phyloP scores from a whole-genome alignment of 2,797 vertebrate species.

The Anniella stebbinsi region DNA sequence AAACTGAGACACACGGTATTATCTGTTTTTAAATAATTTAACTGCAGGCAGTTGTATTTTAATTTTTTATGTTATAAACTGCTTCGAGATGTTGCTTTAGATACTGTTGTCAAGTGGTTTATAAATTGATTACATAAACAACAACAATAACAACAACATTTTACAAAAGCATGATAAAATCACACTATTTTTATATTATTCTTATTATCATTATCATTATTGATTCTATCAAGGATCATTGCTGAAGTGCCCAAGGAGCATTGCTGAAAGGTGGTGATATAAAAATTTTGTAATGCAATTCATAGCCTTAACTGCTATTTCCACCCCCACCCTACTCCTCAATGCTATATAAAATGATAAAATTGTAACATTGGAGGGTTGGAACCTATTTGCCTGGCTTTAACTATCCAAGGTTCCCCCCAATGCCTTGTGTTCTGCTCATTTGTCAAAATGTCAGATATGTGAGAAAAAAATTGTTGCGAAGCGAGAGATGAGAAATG shows the following conservation, averaged over 20 bases:
- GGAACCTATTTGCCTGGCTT: neutral
- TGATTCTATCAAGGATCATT: neutral
- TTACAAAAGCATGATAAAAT: too few species aligned
- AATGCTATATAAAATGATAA: neutral
- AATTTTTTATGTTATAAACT: neutral
- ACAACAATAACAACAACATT: too few species aligned
- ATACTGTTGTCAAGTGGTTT: too few species aligned
- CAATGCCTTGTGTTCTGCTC: neutral
- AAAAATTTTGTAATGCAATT: neutral
- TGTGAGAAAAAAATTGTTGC: too few species aligned
- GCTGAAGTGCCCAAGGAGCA: neutral
- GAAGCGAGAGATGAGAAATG: too few species aligned
- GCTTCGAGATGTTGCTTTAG: neutral
- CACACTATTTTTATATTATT: too few species aligned
- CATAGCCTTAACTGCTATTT: too few species aligned
- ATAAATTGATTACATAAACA: too few species aligned
- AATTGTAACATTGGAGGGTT: neutral
- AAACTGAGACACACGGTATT: too few species aligned
- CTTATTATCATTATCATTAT: neutral
- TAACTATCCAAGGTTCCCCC: neutral
- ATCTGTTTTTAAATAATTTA: too few species aligned
- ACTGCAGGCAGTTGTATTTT: too few species aligned
- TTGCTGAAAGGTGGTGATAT: neutral
- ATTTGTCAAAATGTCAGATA: neutral
- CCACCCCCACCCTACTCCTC: too few species aligned